Base-by-base conservation (phyloP, 2,888 invertebrate genomes). In the Melipona beecheii region DNA sequence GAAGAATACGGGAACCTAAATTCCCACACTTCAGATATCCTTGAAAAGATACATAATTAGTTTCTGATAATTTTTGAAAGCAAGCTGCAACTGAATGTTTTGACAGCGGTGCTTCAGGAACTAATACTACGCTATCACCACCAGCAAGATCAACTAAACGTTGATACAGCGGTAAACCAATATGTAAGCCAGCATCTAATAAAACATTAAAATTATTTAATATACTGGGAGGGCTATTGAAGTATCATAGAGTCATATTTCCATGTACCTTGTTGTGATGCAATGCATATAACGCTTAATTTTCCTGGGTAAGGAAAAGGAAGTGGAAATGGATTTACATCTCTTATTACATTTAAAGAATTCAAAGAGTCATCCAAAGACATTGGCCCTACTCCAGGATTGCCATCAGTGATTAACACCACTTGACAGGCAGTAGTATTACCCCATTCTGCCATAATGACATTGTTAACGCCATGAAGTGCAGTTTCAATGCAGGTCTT, bases 371-470 rank as follows among this genome's bases (percentile, higher is more conserved):
- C 95, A 73, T 96, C 95, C 5, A 97, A 93, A 0, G 97, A 97
- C 90, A 96, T 96, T 4, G 95, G 95, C 4, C 97, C 97, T 64
- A 96, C 95, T 36, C 97, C 97, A 52, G 96, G 95, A 83, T 96
- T 96, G 36, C 97, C 97, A 95, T 98, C 98, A 0, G 97, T 97
- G 58, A 98, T 96, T 54, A 97, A 93, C 50, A 98, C 95, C 92
- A 97, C 96, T 95, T 99, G 98, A 90, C 98, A 97, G 15, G 97
- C 97, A 71, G 97, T 97, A 87, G 97, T 97, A 83, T 97, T 97
- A 9, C 98, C 98, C 99, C 99, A 99, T 93, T 98, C 98, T 75
- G 97, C 97, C 56, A 97, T 95, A 56, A 99, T 96, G 73, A 98
- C 95, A 91, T 97, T 97, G 91, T 97, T 97, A 1, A 98, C 97